Percentiles rank a stretch among this genome's conserved stretches.
Conservation (phyloP, 2,888 invertebrate species). For the Thereva nobilitata region DNA sequence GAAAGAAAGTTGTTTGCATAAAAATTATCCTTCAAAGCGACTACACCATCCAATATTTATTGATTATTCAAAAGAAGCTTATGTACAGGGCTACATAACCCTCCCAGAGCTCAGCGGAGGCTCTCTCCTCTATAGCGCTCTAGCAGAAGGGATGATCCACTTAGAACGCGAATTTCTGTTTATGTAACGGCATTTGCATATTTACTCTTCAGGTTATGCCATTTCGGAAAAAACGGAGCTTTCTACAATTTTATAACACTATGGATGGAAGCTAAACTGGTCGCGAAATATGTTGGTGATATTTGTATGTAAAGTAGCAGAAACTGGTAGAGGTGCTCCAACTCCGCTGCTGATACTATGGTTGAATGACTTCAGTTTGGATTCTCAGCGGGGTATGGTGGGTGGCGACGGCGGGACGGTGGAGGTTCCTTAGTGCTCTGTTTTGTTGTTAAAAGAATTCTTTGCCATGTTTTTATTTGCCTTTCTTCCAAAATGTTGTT, state of each 20-base stretch:
- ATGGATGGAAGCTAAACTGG: slow-evolving; percentile 21
- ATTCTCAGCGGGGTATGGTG: too few relatives aligned
- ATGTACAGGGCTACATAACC: slow-evolving; percentile 11
- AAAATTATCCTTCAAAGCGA: slow-evolving; percentile 29
- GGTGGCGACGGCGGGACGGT: too few relatives aligned
- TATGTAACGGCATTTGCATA: slow-evolving; percentile 32
- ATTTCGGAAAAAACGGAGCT: slow-evolving; percentile 9
- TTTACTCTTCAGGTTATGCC: slow-evolving; percentile 32
- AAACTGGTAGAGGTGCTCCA: too few relatives aligned
- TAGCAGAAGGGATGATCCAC: slow-evolving; percentile 21
- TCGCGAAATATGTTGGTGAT: slow-evolving; percentile 13
- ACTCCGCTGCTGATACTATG: too few relatives aligned
- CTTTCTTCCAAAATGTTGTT: too few relatives aligned
- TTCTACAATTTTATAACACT: slow-evolving; percentile 27
- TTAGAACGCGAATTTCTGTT: slow-evolving; percentile 30
- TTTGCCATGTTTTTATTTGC: too few relatives aligned
- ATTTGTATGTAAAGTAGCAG: slow-evolving; percentile 22
- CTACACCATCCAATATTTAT: slow-evolving; percentile 32
- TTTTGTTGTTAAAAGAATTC: too few relatives aligned
- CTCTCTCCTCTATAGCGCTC: background rate
- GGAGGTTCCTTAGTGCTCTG: too few relatives aligned
- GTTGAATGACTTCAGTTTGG: too few relatives aligned
- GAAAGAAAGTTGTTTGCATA: slow-evolving; percentile 31
- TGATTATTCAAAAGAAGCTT: slow-evolving; percentile 32
- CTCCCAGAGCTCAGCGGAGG: background rate